Evolutionary conservation across 2,797 vertebrate species (phyloP), one percentile per base, ranked within the genome.

Genomic region (Selene dorsalis): DNA sequence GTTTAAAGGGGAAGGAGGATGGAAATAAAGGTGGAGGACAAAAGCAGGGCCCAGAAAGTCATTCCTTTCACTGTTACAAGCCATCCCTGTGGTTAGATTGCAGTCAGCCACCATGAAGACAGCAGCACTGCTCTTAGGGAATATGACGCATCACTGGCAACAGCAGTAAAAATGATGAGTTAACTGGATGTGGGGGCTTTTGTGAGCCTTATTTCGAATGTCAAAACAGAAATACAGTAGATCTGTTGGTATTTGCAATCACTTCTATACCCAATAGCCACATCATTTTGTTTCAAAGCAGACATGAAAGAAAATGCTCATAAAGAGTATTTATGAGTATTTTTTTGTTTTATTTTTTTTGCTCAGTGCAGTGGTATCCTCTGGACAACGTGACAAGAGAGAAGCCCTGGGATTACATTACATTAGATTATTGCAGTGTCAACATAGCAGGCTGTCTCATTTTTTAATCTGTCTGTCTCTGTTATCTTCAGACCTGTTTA

Each of bases 21-120:
- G 17, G 66, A 50, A 50, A 66, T 55, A 35, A 62, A 68, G 3
- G 13, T 55, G 39, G 32, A 38, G 47, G 43, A 75, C 64, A 67
- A 72, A 63, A 32, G 20, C 47, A 72, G 39, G 82, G 63, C 14
- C 58, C 61, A 56, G 63, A 43, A 79, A 65, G 43, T 63, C 64
- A 47, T 79, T 86, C 38, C 63, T 80, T 62, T 79, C 28, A 66
- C 56, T 78, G 76, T 68, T 39, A 77, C 57, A 35, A 60, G 66
- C 22, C 28, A 5, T 55, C 22, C 28, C 35, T 68, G 63, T 7
- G 4, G 57, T 26, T 59, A 68, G 70, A 83, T 55, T 79, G 50
- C 22, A 55, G 75, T 86, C 72, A 62, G 64, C 47, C 70, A 48
- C 70, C 76, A 79, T 43, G 55, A 84, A 76, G 65, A 48, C 64